Evolutionary conservation across 2,113 vertebrate genomes (phyloP), one percentile per base, ranked within the genome.

Genomic region (Anoplopoma fimbria): DNA sequence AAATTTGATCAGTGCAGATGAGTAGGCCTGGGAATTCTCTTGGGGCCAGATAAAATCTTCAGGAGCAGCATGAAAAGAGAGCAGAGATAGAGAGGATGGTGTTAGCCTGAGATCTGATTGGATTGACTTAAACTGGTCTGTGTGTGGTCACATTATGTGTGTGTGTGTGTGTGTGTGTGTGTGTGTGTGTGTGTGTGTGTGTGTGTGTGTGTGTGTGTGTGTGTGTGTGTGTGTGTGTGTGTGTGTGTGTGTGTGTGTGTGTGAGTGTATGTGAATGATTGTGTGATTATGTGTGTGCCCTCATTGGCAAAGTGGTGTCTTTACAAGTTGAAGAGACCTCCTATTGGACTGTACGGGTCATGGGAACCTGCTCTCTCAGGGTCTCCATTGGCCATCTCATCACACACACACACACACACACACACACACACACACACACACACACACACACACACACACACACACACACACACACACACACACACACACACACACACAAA

Each of bases 301-400:
- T 79, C 14, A 57, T 40, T 87, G 83, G 75, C 61, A 88, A 72
- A 73, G 69, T 83, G n/a, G 40, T 72, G 88, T 87, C 83, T 87
- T 77, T 80, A 73, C 78, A 87, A 91, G 84, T 86, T 85, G 82
- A 90, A 78, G 79, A 89, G 81, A 82, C 82, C 83, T 89, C 84
- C 78, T 77, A 68, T 89, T 91, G 87, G 85, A 67, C 85, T 64
- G 57, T 33, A 71, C 27, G 57, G 92, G 92, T 91, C 93, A 93
- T 95, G 93, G 92, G 94, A 94, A 94, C 76, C 78, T 90, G 84
- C 75, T 83, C 86, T 81, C 87, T 79, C 77, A 55, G 79, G 84
- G 82, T 89, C 83, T 88, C 85, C 84, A 87, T 88, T 92, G 89
- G 91, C 83, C 85, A 86, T 85, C 84, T 71, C 63, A 65, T 75